Conservation (phyloP, 2,797 vertebrate species). For the Liasis olivaceus region DNA sequence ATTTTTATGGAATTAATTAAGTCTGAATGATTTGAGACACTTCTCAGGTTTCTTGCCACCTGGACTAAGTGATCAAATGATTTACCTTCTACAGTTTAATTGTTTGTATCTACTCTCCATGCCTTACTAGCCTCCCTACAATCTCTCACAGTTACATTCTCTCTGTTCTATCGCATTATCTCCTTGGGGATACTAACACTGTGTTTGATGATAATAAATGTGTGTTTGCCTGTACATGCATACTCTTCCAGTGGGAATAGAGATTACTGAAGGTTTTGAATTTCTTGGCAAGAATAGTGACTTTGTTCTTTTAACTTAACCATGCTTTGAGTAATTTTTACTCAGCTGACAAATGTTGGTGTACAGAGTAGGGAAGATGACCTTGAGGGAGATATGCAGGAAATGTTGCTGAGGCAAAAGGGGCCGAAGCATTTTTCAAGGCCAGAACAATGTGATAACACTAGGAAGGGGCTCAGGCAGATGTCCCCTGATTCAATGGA, state of each 20-base stretch:
- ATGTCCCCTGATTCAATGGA: background rate
- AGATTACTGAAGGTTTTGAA: background rate
- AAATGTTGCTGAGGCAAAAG: background rate
- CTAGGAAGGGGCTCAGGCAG: background rate
- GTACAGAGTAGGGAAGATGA: background rate
- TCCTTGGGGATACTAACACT: conserved; percentile 33
- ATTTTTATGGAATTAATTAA: background rate
- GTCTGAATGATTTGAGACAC: background rate
- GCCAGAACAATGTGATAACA: background rate
- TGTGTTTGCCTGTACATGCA: background rate
- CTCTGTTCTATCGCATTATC: background rate
- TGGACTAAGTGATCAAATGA: background rate
- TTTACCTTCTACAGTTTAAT: background rate
- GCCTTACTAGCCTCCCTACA: background rate
- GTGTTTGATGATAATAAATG: conserved; percentile 8
- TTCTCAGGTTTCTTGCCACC: background rate
- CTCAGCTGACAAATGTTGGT: accelerated
- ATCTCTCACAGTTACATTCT: background rate
- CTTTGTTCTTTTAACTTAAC: background rate
- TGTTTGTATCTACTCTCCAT: background rate
- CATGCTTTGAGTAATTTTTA: background rate
- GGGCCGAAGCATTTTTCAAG: background rate
- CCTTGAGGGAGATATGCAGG: background rate
- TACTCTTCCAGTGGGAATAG: conserved; percentile 3
- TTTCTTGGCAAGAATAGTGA: background rate